Evolutionary conservation across 1,140 invertebrate species (phyloP).

Genomic region (Drosophila murphyi): DNA sequence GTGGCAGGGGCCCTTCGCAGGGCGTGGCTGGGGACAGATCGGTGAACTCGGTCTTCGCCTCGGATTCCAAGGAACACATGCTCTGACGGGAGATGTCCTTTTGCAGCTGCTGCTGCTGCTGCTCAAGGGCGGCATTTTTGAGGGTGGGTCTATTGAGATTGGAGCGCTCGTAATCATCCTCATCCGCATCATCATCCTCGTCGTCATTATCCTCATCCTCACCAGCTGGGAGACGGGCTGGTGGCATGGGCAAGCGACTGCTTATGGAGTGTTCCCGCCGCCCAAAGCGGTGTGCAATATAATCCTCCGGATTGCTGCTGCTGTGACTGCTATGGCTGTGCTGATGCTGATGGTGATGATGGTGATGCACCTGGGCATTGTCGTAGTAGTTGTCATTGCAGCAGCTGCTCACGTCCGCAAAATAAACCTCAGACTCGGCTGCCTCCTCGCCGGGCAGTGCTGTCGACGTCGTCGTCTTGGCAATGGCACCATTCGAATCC

Average conservation of each 20-base stretch:
- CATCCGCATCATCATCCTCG: conserved; percentile 70
- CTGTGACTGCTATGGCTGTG: conserved; percentile 73
- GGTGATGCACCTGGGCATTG: conserved; percentile 68
- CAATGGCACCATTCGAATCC: conserved; percentile 71
- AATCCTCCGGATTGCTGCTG: conserved; percentile 85
- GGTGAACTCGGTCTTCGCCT: conserved; percentile 84
- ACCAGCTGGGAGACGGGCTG: conserved; percentile 70
- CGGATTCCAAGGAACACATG: conserved; percentile 84
- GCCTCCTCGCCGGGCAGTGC: conserved; percentile 77
- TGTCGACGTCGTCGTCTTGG: conserved; percentile 41
- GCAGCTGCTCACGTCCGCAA: conserved; percentile 94
- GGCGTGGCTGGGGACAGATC: conserved; percentile 83
- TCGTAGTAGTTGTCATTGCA: conserved; percentile 87
- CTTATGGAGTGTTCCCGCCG: conserved; percentile 86
- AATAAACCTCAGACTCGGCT: conserved; percentile 92
- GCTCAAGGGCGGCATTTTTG: conserved; percentile 53
- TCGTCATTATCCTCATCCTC: conserved; percentile 68
- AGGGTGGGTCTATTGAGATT: conserved; percentile 67
- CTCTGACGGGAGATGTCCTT: conserved; percentile 86
- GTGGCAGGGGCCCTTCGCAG: conserved; percentile 59
- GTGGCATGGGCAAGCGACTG: conserved; percentile 86
- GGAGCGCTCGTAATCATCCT: conserved; percentile 76
- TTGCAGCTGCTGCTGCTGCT: conserved; percentile 82
- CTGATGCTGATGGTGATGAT: conserved; percentile 65
- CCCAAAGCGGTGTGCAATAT: conserved; percentile 85